Percentiles rank a stretch among this genome's conserved stretches.
phyloP scores from a whole-genome alignment of 1,140 invertebrate genomes.

The Drosophila pruinosa region DNA sequence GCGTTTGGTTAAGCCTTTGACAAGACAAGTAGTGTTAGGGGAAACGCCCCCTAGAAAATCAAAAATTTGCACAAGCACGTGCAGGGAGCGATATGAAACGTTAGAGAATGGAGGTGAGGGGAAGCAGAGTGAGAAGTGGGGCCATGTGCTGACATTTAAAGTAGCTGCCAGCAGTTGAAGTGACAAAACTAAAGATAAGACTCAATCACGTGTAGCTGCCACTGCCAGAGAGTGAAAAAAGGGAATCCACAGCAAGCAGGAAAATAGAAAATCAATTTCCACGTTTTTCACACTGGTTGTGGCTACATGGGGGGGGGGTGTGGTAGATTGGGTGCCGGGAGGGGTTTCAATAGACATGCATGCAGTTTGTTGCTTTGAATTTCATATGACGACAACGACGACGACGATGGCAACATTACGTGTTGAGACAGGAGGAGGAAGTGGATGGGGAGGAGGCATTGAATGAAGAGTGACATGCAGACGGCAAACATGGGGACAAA shows the following conservation, averaged over 20 bases:
- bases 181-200: constrained; percentile 81
- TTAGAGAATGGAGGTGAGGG: not conserved
- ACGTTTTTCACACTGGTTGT: constrained; percentile 60
- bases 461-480: constrained; percentile 79
- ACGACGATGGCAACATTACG: constrained; percentile 15
- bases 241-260: constrained; percentile 47
- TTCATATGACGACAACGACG: constrained; percentile 52
- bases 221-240: constrained; percentile 54
- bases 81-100: constrained; percentile 12
- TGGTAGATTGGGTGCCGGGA: not conserved
- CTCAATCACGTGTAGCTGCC: constrained; percentile 78
- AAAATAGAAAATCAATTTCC: constrained; percentile 81
- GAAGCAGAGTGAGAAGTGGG: not conserved
- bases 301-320: not conserved
- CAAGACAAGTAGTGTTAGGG: constrained; percentile 28
- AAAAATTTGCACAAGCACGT: constrained; percentile 69
- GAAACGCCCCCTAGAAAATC: constrained; percentile 23
- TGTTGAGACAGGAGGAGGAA: not conserved
- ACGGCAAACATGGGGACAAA: constrained; percentile 68
- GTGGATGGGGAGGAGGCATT: not conserved
- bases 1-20: constrained; percentile 60
- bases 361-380: constrained; percentile 78
- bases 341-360: constrained; percentile 43
- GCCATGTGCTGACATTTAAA: constrained; percentile 72
- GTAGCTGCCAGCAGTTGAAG: constrained; percentile 76